Percentiles rank a stretch among this genome's conserved stretches.
phyloP scores from a whole-genome alignment of 1,140 invertebrate genomes.

The Bombus difficillimus region DNA sequence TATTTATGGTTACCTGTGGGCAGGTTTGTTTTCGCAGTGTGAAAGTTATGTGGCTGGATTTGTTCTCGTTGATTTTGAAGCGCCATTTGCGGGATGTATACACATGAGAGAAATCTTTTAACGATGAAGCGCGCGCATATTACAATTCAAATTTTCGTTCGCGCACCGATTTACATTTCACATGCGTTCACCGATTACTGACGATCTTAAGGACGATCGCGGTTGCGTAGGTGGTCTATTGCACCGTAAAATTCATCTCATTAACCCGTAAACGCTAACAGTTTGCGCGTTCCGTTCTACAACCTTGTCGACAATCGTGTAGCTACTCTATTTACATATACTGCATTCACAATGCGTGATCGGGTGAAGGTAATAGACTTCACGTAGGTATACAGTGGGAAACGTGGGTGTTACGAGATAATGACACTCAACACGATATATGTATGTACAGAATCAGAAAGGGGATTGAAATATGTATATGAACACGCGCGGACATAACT shows the following conservation, averaged over 20 bases:
- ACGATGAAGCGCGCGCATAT: too few species aligned
- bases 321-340: constrained; percentile 32
- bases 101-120: background rate
- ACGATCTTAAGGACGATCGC: background rate
- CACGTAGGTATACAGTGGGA: constrained; percentile 11
- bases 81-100: too few species aligned
- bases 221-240: background rate
- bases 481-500: background rate
- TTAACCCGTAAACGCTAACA: constrained; percentile 33
- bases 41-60: too few species aligned
- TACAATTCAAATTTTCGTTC: constrained; percentile 26
- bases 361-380: constrained; percentile 40
- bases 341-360: constrained; percentile 25
- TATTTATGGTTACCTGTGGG: too few species aligned
- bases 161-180: background rate
- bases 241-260: constrained; percentile 46
- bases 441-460: background rate
- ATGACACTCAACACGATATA: constrained; percentile 15
- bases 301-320: constrained; percentile 19
- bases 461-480: background rate
- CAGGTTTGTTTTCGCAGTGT: too few species aligned
- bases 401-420: constrained; percentile 45
- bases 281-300: constrained; percentile 33
- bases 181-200: background rate
- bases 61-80: too few species aligned